Base-by-base conservation (phyloP, 2,113 vertebrate genomes). In the Chascanopsetta lugubris region DNA sequence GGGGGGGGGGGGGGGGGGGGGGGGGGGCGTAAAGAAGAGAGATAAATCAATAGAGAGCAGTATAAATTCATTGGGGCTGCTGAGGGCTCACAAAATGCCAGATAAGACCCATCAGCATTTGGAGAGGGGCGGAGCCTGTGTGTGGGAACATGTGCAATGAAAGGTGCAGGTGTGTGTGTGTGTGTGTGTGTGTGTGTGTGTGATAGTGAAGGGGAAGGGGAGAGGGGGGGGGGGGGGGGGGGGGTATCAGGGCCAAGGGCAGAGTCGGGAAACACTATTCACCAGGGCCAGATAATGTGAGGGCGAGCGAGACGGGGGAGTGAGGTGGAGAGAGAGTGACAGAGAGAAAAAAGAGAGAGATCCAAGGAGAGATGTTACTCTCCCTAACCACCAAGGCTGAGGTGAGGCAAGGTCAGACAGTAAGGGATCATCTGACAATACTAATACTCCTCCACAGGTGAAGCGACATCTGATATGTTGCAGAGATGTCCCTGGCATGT, bases 41-140 rank as follows among this genome's bases (percentile, higher is more conserved):
- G 69, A 87, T 72, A 87, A 91, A 92, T 93, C 93, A 94, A 93
- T 93, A 89, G 71, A 83, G 84, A 79, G 76, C 90, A 92, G 83
- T 90, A 92, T 86, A 78, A 88, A 92, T 92, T 91, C 90, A 89
- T 81, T 85, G 75, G 82, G 87, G 86, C 76, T 56, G 29, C 61
- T 73, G 69, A 80, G 72, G 78, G 62, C 81, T 82, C 72, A 54
- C 73, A 72, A 81, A 87, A 79, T 9, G 49, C 32, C 48, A 82
- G 75, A 85, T 82, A 79, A 84, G 77, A 77, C 85, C 83, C 75
- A 87, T 87, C 80, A 88, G 85, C 85, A 81, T 90, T 85, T 72
- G 82, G 46, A 79, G 58, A n/a, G 77, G 70, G 59, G 43, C 27
- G 59, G 20, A 71, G 38, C 72, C 43, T 55, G 38, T 49, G 60